phyloP scores from a whole-genome alignment of 1,140 invertebrate species.

The Pachyrhynchus sulphureomaculatus region DNA sequence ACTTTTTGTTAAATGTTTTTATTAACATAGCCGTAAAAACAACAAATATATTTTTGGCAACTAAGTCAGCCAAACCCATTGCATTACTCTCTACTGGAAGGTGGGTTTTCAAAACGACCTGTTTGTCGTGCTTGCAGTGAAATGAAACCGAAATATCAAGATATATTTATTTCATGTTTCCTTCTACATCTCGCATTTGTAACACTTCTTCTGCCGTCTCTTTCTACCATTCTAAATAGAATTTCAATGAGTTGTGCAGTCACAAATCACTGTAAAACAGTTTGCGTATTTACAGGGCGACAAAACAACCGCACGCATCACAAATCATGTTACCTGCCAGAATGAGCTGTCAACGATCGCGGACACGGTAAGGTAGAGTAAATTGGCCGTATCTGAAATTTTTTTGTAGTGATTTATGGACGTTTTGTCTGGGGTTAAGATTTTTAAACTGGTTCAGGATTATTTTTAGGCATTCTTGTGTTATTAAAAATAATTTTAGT shows the following conservation, averaged over 20 bases:
- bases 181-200: too few relatives aligned
- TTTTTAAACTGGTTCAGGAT: too few relatives aligned
- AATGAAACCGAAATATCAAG: conserved; percentile 45
- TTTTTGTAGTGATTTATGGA: too few relatives aligned
- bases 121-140: conserved; percentile 40
- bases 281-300: conserved; percentile 25
- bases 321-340: conserved; percentile 23
- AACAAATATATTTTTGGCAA: conserved; percentile 19
- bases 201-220: conserved; percentile 31
- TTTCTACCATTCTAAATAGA: conserved; percentile 36
- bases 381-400: too few relatives aligned
- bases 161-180: too few relatives aligned
- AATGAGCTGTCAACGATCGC: too few relatives aligned
- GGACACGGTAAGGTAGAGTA: too few relatives aligned
- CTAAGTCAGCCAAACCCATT: background rate
- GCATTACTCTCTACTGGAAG: conserved; percentile 14
- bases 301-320: background rate
- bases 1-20: too few relatives aligned
- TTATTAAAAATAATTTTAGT: too few relatives aligned
- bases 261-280: conserved; percentile 32
- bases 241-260: conserved; percentile 37
- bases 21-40: too few relatives aligned
- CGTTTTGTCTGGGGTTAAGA: too few relatives aligned
- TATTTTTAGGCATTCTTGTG: too few relatives aligned
- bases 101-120: conserved; percentile 17